phyloP scores from a whole-genome alignment of 2,113 vertebrate genomes.

The Suricata suricatta region DNA sequence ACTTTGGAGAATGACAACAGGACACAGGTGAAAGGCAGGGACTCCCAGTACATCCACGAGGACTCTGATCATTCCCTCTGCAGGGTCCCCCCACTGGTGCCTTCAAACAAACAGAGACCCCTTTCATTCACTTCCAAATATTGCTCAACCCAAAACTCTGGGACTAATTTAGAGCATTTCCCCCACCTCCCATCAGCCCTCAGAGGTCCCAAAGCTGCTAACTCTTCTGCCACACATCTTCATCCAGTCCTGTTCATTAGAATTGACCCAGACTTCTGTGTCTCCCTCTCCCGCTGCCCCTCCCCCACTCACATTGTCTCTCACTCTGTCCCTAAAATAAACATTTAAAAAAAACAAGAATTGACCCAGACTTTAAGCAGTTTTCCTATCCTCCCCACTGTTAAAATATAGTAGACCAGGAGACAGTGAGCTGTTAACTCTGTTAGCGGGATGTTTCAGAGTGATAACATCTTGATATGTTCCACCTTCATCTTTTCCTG shows the following conservation, averaged over 20 bases:
- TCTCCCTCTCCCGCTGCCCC: too few species aligned
- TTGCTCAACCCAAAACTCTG: not conserved
- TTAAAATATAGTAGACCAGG: not conserved
- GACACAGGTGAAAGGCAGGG: not conserved
- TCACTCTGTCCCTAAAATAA: too few species aligned
- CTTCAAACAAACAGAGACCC: slow-evolving; percentile 10
- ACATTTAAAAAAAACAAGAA: not conserved
- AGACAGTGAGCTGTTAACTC: not conserved
- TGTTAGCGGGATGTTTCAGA: not conserved
- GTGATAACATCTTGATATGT: not conserved
- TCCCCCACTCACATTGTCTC: too few species aligned
- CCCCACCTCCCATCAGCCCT: not conserved
- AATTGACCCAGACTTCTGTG: not conserved
- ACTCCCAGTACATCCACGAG: not conserved
- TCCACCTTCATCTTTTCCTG: not conserved
- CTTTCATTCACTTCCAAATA: not conserved
- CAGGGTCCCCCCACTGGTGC: not conserved
- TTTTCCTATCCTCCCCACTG: not conserved
- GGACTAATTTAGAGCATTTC: not conserved
- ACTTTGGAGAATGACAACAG: not conserved
- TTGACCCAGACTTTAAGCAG: not conserved
- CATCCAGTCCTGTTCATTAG: not conserved
- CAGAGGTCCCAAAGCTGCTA: not conserved
- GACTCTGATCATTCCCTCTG: not conserved
- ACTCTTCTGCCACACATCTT: not conserved